phyloP scores from a whole-genome alignment of 1,140 invertebrate species.

The Zaprionus inermis region DNA sequence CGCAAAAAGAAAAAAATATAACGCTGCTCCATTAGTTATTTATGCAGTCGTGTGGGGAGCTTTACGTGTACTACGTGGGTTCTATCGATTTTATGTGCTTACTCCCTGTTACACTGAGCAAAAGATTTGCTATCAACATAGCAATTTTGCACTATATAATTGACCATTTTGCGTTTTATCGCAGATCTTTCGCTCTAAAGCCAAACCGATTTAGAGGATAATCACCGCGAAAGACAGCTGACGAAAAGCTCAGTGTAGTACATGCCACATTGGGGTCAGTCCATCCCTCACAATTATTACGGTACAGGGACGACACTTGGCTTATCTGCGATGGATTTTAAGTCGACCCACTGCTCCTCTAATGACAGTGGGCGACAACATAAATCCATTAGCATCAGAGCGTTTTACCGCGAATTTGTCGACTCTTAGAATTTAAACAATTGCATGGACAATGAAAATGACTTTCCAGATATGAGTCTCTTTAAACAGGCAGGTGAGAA shows the following conservation, averaged over 20 bases:
- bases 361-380: constrained; percentile 45
- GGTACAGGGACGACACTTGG: constrained; percentile 11
- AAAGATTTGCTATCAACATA: no score
- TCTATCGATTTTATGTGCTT: constrained; percentile 38
- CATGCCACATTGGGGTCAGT: background rate
- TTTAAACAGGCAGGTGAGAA: constrained; percentile 15
- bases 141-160: background rate
- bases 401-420: constrained; percentile 23
- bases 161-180: background rate
- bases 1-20: background rate
- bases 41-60: constrained; percentile 9
- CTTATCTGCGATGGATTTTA: constrained; percentile 30
- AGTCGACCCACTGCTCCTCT: constrained; percentile 25
- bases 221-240: constrained; percentile 21
- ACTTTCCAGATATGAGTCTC: constrained; percentile 20
- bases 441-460: constrained; percentile 24
- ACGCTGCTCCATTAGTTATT: constrained; percentile 33
- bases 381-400: constrained; percentile 53
- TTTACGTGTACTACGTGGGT: constrained; percentile 22
- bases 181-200: background rate
- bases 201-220: constrained; percentile 39
- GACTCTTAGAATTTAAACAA: constrained; percentile 34
- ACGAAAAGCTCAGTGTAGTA: constrained; percentile 9
- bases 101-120: constrained; percentile 21
- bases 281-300: background rate